Evolutionary conservation across 2,888 invertebrate species (phyloP), one percentile per base, ranked within the genome.

Genomic region (Alloscopus bannaensis): DNA sequence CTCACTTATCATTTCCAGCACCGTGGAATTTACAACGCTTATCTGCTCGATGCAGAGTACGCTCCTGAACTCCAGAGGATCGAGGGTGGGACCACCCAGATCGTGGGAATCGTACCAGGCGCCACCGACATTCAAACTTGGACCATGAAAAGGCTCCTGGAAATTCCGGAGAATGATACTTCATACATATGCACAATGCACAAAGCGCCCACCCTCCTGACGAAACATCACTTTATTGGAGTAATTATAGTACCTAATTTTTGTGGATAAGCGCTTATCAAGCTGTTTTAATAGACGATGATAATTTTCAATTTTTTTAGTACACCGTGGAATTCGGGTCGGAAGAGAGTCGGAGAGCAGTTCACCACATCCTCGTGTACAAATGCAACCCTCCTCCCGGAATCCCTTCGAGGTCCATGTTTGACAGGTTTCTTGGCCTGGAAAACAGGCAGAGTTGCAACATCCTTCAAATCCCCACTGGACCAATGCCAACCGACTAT

Each of bases 151-250:
- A 40, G 24, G 47, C 31, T 18, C 16, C 13, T 57, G 20, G 20
- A 24, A 0, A 16, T 78, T 0, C 71, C 78, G 11, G 24, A 24
- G n/a, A 31, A 24, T 3, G 66, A 78, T 1, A 78, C 78, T 0
- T 66, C 52, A 3, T 78, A 78, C 26, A 71, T 65, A 65, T 78
- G 78, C 29, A 65, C 57, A 22, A 59, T 78, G 47, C 55, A 66
- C 20, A 47, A 57, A 36, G 50, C 66, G 2, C 78, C 78, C 1
- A 29, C n/a, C 3, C 22, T 78, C 3, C 3, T 18, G 0, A 8
- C 18, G 11, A 71, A 71, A 26, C 65, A 71, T 40, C 78, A 78
- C 31, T 18, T 60, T 26, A 22, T 78, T 71, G 78, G 78, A 60
- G 77, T 77, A 77, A 28, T 3, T 45, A 2, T 8, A 22, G 47